Conservation (phyloP, 2,888 invertebrate species). For the Stenodera caucasica region DNA sequence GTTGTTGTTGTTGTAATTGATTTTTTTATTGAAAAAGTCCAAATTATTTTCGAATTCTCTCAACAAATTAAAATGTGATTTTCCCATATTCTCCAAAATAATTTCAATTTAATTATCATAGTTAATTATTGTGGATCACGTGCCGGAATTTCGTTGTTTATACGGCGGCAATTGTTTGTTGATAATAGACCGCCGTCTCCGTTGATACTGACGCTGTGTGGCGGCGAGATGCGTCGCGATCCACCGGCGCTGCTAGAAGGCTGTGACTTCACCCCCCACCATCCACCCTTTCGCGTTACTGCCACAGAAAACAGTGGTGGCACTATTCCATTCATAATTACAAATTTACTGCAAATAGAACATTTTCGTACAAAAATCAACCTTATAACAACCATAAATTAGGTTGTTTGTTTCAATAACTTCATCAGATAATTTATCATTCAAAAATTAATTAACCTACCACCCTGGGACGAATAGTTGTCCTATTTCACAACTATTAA, state of each 20-base stretch:
- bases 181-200: background rate
- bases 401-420: no score
- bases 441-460: background rate
- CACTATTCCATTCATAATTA: slow-evolving; percentile 5
- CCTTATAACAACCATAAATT: no score
- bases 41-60: background rate
- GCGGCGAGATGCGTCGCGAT: slow-evolving; percentile 7
- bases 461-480: background rate
- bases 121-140: no score
- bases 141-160: no score
- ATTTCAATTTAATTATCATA: no score
- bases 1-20: no score
- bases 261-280: background rate
- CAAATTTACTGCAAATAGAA: background rate
- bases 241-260: slow-evolving; percentile 1
- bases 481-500: no score
- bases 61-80: background rate
- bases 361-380: background rate
- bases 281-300: background rate
- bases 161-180: no score
- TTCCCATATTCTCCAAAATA: background rate
- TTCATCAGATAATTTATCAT: background rate
- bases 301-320: background rate
- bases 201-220: slow-evolving; percentile 2
- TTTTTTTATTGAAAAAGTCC: background rate